These are phyloP conservation scores for Rhamphomyia laevipes DNA, from an alignment of 2,888 invertebrate species.

Conservation along the genomic window DNA sequence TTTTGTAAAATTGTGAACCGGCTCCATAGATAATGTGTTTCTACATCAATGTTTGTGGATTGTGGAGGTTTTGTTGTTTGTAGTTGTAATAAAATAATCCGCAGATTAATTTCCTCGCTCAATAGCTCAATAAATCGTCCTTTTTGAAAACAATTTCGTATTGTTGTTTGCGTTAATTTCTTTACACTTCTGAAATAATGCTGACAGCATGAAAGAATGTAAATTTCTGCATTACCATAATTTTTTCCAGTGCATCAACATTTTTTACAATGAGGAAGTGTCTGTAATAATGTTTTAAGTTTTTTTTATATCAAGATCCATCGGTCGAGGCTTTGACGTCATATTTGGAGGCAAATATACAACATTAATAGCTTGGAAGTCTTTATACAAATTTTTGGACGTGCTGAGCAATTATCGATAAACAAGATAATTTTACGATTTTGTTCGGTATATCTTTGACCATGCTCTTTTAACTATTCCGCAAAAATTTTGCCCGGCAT, in stretches of 20 bases:
- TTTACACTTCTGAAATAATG: no score
- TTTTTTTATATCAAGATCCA: not conserved
- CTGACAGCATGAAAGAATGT: no score
- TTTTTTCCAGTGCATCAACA: not conserved
- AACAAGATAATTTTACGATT: slow-evolving; percentile 6
- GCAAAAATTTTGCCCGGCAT: no score
- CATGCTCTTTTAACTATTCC: slow-evolving; percentile 4
- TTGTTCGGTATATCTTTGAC: not conserved
- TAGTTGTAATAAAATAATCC: no score
- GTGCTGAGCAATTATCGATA: not conserved
- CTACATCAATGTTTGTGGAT: no score
- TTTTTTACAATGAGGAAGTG: not conserved
- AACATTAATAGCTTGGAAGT: not conserved
- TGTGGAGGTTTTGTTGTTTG: no score
- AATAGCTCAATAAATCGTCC: not conserved
- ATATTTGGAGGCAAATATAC: not conserved
- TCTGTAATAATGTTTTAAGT: not conserved
- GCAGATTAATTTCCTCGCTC: no score
- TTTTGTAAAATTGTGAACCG: no score
- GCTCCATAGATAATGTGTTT: no score
- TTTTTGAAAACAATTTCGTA: not conserved
- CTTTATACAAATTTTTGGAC: not conserved
- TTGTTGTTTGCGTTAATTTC: no score
- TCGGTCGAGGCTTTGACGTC: not conserved
- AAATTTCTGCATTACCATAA: no score